Evolutionary conservation across 2,797 vertebrate genomes (phyloP).

Genomic region (Pygocentrus nattereri): DNA sequence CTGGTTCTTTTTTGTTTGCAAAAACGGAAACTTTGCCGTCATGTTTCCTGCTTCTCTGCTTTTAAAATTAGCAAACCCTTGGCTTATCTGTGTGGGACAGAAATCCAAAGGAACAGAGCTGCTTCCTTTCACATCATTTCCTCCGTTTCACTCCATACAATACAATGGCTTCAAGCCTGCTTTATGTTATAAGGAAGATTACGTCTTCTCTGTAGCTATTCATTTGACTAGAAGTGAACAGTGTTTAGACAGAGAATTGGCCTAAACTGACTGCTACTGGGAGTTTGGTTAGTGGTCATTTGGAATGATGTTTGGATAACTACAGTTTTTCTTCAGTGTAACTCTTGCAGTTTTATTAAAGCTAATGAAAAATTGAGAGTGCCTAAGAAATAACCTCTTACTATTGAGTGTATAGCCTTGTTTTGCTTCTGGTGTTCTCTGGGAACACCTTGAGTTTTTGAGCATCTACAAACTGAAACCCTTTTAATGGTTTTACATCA

Average conservation of each 20-base stretch:
- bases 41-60: slow-evolving; percentile 93
- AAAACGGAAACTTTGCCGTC: slow-evolving; percentile 91
- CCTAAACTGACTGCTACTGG: background rate
- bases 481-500: too few species aligned
- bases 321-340: background rate
- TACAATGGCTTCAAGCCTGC: slow-evolving; percentile 73
- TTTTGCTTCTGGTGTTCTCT: background rate
- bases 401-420: background rate
- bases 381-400: slow-evolving; percentile 4
- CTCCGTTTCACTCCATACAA: slow-evolving; percentile 78
- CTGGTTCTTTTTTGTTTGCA: slow-evolving; percentile 77
- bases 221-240: background rate
- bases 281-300: background rate
- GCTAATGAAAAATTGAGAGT: slow-evolving; percentile 2
- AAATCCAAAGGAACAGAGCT: slow-evolving; percentile 82
- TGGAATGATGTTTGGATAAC: background rate
- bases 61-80: slow-evolving; percentile 89
- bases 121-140: slow-evolving; percentile 97
- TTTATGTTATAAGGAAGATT: slow-evolving; percentile 47
- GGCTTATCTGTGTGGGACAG: slow-evolving; percentile 93
- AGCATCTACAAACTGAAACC: background rate
- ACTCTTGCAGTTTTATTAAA: background rate
- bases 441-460: background rate
- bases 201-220: slow-evolving; percentile 22
- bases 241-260: background rate